Conservation (phyloP, 2,888 invertebrate genomes). For the Cacoxenus indagator region DNA sequence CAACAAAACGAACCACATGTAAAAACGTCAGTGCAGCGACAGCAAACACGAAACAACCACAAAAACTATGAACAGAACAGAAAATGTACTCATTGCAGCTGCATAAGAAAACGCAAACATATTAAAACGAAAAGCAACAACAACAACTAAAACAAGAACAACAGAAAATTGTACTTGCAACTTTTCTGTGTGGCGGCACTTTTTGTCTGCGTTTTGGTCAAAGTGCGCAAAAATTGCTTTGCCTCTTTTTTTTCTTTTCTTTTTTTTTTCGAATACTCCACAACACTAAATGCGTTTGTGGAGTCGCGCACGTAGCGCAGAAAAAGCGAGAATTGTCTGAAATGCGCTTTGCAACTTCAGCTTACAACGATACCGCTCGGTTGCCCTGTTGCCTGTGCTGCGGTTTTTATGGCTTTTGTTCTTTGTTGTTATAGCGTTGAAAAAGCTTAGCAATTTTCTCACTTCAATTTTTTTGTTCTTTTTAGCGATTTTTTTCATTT, state of each 20-base stretch:
- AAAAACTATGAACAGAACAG: not conserved
- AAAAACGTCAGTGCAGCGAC: no score
- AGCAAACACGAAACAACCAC: not conserved
- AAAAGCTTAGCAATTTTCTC: no score
- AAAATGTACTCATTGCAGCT: not conserved
- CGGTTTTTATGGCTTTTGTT: no score
- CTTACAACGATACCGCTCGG: no score
- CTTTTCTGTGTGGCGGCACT: constrained; percentile 10
- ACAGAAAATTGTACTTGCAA: not conserved
- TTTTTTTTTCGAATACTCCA: not conserved
- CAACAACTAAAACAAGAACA: not conserved
- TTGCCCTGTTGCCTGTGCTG: no score
- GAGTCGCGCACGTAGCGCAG: not conserved
- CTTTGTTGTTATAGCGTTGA: no score
- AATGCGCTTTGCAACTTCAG: not conserved
- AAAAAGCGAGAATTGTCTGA: constrained; percentile 1
- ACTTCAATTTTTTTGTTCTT: no score
- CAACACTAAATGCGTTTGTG: not conserved
- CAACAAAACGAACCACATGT: no score
- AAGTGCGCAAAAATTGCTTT: constrained; percentile 54
- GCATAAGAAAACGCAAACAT: not conserved
- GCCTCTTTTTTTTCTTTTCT: constrained; percentile 32
- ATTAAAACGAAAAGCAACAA: not conserved
- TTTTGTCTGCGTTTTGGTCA: constrained; percentile 17
- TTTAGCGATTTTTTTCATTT: no score